These are phyloP conservation scores for Platynereis dumerilii DNA, from an alignment of 2,888 invertebrate species.

Conservation along the genomic window DNA sequence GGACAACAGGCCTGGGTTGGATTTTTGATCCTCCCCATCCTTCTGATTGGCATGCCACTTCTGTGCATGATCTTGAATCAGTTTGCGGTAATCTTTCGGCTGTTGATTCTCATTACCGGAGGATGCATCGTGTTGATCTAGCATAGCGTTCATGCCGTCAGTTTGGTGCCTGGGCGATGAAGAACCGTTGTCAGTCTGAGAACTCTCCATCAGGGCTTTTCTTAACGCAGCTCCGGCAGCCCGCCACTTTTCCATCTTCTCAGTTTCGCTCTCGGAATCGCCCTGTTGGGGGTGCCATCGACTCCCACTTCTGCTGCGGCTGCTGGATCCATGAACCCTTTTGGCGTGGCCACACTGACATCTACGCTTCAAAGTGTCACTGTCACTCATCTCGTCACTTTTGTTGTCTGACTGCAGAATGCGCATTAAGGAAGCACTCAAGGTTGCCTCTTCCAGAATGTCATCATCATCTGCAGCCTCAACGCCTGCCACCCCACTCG, in stretches of 20 bases:
- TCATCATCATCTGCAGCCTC: slow-evolving; percentile 8
- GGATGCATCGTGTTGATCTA: slow-evolving; percentile 11
- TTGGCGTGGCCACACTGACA: too few relatives aligned
- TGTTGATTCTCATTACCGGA: not conserved
- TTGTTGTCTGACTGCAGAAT: slow-evolving; percentile 15
- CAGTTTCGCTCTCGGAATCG: slow-evolving; percentile 1
- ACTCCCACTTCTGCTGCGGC: too few relatives aligned
- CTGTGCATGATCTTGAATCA: not conserved
- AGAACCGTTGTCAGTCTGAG: not conserved
- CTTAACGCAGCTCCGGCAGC: slow-evolving; percentile 20
- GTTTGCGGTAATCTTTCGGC: not conserved
- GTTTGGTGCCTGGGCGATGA: not conserved
- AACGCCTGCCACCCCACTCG: too few relatives aligned
- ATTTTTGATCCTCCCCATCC: not conserved
- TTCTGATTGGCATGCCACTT: not conserved
- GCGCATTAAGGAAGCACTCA: slow-evolving; percentile 17
- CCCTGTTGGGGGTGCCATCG: not conserved
- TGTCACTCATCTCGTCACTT: not conserved
- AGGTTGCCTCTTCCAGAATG: slow-evolving; percentile 17
- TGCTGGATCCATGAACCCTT: too few relatives aligned
- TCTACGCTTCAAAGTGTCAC: too few relatives aligned
- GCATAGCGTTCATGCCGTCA: slow-evolving; percentile 20
- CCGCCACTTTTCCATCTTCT: slow-evolving; percentile 20
- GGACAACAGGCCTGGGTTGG: slow-evolving; percentile 9
- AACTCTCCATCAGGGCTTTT: slow-evolving; percentile 13